phyloP scores from a whole-genome alignment of 2,888 invertebrate species.

The Phorcus lineatus region DNA sequence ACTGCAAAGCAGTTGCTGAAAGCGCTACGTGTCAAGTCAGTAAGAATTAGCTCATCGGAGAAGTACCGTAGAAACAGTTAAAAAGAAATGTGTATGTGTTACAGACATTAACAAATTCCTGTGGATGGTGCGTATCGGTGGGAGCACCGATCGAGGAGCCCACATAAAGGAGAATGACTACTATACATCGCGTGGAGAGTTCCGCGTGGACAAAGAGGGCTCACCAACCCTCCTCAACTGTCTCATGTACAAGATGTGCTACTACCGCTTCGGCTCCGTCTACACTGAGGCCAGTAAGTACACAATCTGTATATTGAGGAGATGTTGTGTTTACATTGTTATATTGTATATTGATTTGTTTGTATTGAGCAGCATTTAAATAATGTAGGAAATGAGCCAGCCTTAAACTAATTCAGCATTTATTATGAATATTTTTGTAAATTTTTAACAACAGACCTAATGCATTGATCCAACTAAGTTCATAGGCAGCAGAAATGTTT shows the following conservation, averaged over 20 bases:
- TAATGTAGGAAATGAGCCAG: too few species aligned
- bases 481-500: too few species aligned
- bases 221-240: slow-evolving; percentile 94
- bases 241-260: slow-evolving; percentile 99
- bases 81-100: slow-evolving; percentile 40
- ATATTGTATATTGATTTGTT: too few species aligned
- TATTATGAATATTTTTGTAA: too few species aligned
- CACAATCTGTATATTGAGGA: too few species aligned
- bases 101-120: slow-evolving; percentile 98
- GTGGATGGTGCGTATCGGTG: slow-evolving; percentile 99
- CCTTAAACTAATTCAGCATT: too few species aligned
- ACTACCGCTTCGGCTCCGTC: slow-evolving; percentile 96
- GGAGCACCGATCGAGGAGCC: slow-evolving; percentile 93
- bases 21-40: too few species aligned
- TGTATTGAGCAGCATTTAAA: too few species aligned
- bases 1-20: too few species aligned
- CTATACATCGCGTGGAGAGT: slow-evolving; percentile 96
- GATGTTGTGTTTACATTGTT: too few species aligned
- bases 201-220: slow-evolving; percentile 95
- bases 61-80: background rate
- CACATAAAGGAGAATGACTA: slow-evolving; percentile 98
- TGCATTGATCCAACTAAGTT: too few species aligned
- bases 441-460: too few species aligned
- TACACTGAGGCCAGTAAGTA: slow-evolving; percentile 93
- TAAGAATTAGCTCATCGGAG: background rate